Evolutionary conservation across 2,113 vertebrate species (phyloP), one percentile per base, ranked within the genome.

Genomic region (Aepyceros melampus): DNA sequence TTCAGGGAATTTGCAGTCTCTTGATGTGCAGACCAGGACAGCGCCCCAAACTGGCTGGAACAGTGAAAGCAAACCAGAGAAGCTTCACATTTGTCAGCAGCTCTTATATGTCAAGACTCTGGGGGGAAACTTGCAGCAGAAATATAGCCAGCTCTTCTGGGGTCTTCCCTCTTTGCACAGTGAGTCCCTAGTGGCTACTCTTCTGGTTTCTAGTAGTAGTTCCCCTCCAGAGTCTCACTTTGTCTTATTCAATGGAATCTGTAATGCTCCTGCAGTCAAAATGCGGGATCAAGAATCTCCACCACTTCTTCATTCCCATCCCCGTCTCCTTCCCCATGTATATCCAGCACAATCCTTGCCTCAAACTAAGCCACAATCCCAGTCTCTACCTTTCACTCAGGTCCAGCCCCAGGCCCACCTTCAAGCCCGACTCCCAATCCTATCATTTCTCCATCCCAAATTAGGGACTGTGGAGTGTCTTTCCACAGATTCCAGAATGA

Each of bases 131-230:
- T n/a, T n/a, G n/a, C n/a, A n/a, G n/a, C n/a, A n/a, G n/a, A 96
- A 94, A 76, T 58, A 78, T 9, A 93, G 49, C 29, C 92, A 98
- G 27, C 56, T 94, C 43, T 97, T 97, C 56, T 97, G 95, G 97
- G 94, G 97, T 87, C 96, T 97, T 82, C 96, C 95, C 2, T 97
- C 83, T 88, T 79, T 98, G 53, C 96, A 98, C 29, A 97, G 95
- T 33, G 94, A 97, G 67, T 97, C 97, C n/a, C 47, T 97, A 19
- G 74, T 67, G 53, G 67, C 97, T 62, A 58, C 90, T 55, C 5
- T 96, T 5, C 11, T 97, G 74, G 56, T 92, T 27, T 89, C 97
- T 33, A 82, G 56, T 9, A 49, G 12, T 10, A 47, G n/a, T 12
- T 89, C 43, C 12, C 56, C 51, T 29, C 6, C 51, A 81, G 74